These are phyloP conservation scores for Onthophagus taurus DNA, from an alignment of 1,140 invertebrate genomes.

Conservation along the genomic window DNA sequence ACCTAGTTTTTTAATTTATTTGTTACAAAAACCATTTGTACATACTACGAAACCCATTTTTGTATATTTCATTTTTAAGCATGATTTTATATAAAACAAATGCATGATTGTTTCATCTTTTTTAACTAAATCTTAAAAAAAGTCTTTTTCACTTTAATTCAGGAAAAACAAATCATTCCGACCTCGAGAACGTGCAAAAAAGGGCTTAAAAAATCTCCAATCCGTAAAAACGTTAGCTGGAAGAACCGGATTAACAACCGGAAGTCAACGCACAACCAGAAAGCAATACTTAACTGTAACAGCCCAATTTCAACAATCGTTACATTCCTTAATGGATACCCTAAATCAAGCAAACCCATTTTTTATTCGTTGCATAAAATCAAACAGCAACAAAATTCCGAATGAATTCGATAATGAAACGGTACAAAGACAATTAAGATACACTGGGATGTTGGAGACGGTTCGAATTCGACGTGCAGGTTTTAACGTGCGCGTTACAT, in stretches of 20 bases:
- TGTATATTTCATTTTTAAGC: too few species aligned
- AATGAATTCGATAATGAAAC: conserved; percentile 91
- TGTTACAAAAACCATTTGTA: too few species aligned
- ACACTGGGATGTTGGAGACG: conserved; percentile 96
- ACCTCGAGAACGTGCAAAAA: conserved; percentile 66
- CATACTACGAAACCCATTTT: too few species aligned
- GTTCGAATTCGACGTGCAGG: conserved; percentile 91
- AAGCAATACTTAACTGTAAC: conserved; percentile 88
- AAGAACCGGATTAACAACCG: conserved; percentile 49
- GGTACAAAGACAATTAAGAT: conserved; percentile 74
- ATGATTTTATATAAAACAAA: too few species aligned
- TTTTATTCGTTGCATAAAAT: conserved; percentile 96
- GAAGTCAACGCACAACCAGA: conserved; percentile 45
- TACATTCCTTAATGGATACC: conserved; percentile 87
- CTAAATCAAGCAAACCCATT: conserved; percentile 92
- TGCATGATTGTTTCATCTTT: too few species aligned
- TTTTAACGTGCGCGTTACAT: conserved; percentile 87
- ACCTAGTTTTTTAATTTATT: too few species aligned
- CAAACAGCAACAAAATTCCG: conserved; percentile 83
- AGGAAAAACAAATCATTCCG: conserved; percentile 88
- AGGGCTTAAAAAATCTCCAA: conserved; percentile 78
- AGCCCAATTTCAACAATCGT: conserved; percentile 87
- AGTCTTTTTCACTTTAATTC: conserved; percentile 4
- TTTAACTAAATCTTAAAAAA: too few species aligned
- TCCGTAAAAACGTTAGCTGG: conserved; percentile 81